Percentiles rank a stretch among this genome's conserved stretches.
These are phyloP conservation scores for Characodon lateralis DNA, from an alignment of 2,797 vertebrate species.

Conservation along the genomic window DNA sequence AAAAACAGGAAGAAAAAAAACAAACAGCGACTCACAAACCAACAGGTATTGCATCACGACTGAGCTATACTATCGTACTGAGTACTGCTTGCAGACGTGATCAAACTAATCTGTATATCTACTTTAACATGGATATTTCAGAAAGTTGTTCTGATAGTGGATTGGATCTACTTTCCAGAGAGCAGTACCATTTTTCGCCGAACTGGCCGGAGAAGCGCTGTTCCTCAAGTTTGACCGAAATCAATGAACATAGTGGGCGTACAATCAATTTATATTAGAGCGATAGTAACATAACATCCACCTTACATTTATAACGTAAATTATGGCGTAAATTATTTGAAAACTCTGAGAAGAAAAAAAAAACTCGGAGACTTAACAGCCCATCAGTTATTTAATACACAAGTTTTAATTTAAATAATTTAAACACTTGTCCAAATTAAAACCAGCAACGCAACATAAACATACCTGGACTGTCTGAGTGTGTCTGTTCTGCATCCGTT, in stretches of 20 bases:
- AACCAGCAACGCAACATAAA: background rate
- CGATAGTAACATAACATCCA: background rate
- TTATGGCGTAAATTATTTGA: background rate
- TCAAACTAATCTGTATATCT: background rate
- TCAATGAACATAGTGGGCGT: conserved; percentile 8
- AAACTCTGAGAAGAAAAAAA: background rate
- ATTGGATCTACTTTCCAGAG: background rate
- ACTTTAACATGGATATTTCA: background rate
- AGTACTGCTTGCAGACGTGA: background rate
- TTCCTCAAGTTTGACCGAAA: conserved; percentile 6
- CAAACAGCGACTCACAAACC: background rate
- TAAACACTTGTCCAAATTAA: background rate
- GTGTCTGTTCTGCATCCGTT: background rate
- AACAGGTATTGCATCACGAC: background rate
- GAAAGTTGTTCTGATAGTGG: background rate
- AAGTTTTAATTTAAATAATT: background rate
- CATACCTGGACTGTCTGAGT: background rate
- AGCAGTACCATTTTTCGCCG: conserved; percentile 10
- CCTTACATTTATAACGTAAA: background rate
- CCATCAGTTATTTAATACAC: background rate
- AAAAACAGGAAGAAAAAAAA: background rate
- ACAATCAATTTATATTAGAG: background rate
- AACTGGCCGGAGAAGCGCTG: conserved; percentile 36
- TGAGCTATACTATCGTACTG: background rate
- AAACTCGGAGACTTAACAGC: background rate